Percentiles rank a stretch among this genome's conserved stretches.
Conservation (phyloP, 2,888 invertebrate species). For the Masnerella sp. region DNA sequence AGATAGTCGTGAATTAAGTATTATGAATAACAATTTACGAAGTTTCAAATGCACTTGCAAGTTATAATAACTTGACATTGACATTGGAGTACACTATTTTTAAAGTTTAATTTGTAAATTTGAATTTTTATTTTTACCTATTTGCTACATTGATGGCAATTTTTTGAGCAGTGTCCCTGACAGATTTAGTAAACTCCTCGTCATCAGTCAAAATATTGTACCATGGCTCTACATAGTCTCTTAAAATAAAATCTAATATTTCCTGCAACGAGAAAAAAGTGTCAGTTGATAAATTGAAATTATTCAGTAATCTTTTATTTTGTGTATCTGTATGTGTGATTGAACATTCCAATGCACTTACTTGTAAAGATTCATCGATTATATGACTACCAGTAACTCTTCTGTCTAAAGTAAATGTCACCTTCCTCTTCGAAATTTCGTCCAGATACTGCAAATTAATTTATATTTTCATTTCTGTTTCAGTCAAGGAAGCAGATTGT, state of each 20-base stretch:
- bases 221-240: slow-evolving; percentile 90
- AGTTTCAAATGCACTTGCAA: not conserved
- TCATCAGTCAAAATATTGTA: slow-evolving; percentile 84
- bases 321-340: no score
- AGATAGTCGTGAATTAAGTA: not conserved
- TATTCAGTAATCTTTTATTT: no score
- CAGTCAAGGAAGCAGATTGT: no score
- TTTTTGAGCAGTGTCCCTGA: slow-evolving; percentile 85
- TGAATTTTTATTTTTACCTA: slow-evolving; percentile 74
- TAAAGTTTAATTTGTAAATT: no score
- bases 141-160: slow-evolving; percentile 83
- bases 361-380: slow-evolving; percentile 90
- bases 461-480: not conserved
- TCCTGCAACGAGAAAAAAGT: slow-evolving; percentile 78
- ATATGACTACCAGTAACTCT: slow-evolving; percentile 90
- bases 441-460: slow-evolving; percentile 65
- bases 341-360: slow-evolving; percentile 60
- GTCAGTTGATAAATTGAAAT: no score
- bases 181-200: slow-evolving; percentile 85
- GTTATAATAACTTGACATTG: not conserved
- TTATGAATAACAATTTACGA: slow-evolving; percentile 1
- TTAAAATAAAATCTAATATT: slow-evolving; percentile 87
- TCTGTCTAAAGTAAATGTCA: slow-evolving; percentile 78
- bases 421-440: slow-evolving; percentile 71
- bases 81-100: no score